A percentile compares a stretch with the other conserved stretches of the same genome.
Evolutionary conservation across 2,113 vertebrate genomes (phyloP).

Genomic region (Myrmecophaga tridactyla): DNA sequence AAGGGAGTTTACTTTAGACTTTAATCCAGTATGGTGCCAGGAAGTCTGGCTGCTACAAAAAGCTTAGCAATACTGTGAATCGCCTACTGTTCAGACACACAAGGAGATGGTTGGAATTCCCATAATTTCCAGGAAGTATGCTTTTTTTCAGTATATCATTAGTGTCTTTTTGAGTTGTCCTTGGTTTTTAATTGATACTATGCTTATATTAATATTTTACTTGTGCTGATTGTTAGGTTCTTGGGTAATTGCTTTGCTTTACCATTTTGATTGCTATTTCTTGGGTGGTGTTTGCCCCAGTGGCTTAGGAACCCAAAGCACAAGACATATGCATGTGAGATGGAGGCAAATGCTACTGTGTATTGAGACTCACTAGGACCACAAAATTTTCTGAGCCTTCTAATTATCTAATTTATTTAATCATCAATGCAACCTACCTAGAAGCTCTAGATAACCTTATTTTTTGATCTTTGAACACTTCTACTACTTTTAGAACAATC

Average conservation of each 20-base stretch:
- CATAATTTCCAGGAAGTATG: conserved; percentile 58
- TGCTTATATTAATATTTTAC: conserved; percentile 61
- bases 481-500: neutral
- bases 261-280: neutral
- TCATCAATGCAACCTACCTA: neutral
- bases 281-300: neutral
- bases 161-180: conserved; percentile 36
- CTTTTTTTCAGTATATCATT: neutral
- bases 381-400: neutral
- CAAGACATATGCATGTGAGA: too few relatives aligned
- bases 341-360: neutral
- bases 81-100: neutral
- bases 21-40: conserved; percentile 65
- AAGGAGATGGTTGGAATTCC: conserved; percentile 26
- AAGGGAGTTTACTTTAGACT: conserved; percentile 29
- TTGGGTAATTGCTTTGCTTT: neutral
- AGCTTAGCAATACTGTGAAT: neutral
- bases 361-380: neutral
- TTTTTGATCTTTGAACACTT: neutral
- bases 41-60: conserved; percentile 64
- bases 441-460: neutral
- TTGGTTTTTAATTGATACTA: conserved; percentile 60
- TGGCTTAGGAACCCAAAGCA: neutral
- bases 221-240: conserved; percentile 4
- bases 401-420: neutral